Evolutionary conservation across 2,888 invertebrate genomes (phyloP), one percentile per base, ranked within the genome.

Genomic region (Pyrrhosoma nymphula): DNA sequence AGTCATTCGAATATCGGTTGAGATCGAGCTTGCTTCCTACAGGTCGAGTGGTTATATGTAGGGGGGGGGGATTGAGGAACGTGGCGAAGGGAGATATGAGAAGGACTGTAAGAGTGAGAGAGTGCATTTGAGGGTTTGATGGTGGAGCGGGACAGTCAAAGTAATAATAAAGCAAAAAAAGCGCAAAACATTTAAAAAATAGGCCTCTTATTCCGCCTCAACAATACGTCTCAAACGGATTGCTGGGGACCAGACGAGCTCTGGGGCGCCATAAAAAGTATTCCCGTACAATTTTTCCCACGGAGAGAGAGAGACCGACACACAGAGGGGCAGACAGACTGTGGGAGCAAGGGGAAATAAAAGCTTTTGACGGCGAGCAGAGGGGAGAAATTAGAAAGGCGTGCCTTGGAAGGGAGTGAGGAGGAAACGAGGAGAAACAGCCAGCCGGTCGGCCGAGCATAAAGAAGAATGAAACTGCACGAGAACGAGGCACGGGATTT

Each of bases 351-450:
- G 69, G 16, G 82, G 14, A 35, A 82, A 82, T 82, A 82, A 82
- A 82, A 35, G 35, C 82, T 16, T 60, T 35, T 0, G 82, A 23
- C 35, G 82, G 35, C 1, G 82, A 35, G 30, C 82, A 35, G 82
- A 14, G 30, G 82, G 82, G 82, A 82, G 82, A 82, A 82, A 82
- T 82, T 82, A 82, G 82, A 82, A 82, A 35, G 35, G 82, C 82
- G 26, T 82, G 35, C 35, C 30, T 35, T 35, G 82, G 35, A 82
- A 26, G 82, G 35, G 8, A 8, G n/a, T n/a, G 30, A 30, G 75
- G 75, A 69, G 20, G 8, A 16, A 30, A 10, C 8, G 82, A 14
- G 35, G 82, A 35, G 82, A 16, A 82, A 69, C 0, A n/a, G 69
- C 0, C 0, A n/a, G 69, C 0, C 69, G 60, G n/a, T 69, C 12